A percentile compares a stretch with the other conserved stretches of the same genome.
Evolutionary conservation across 2,113 vertebrate species (phyloP).

Genomic region (Tautogolabrus adspersus): DNA sequence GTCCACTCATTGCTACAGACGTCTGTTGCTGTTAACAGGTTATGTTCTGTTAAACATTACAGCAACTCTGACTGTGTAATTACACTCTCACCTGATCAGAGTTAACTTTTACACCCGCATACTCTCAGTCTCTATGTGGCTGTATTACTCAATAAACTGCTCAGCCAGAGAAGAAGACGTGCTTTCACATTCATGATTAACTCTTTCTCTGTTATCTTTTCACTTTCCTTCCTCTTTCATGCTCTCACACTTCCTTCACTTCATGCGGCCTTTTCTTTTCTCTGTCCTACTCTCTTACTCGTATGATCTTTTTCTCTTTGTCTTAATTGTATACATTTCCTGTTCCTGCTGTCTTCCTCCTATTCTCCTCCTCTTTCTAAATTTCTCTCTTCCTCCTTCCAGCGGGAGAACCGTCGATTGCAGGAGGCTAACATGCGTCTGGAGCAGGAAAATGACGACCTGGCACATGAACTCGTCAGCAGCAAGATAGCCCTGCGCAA

Average conservation of each 20-base stretch:
- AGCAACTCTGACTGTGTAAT: background rate
- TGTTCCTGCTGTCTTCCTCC: background rate
- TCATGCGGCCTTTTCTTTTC: constrained; percentile 7
- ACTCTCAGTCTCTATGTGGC: background rate
- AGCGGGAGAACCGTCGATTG: constrained; percentile 95
- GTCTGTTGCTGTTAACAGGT: constrained; percentile 29
- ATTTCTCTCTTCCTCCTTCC: constrained; percentile 1
- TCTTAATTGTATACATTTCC: background rate
- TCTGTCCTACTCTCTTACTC: background rate
- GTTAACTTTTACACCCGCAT: constrained; percentile 13
- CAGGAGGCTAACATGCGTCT: constrained; percentile 99
- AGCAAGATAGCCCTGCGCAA: constrained; percentile 98
- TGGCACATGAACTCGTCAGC: constrained; percentile 97
- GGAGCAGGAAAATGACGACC: constrained; percentile 99
- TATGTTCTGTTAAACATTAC: constrained; percentile 61
- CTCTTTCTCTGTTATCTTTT: constrained; percentile 14
- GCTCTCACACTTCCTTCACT: constrained; percentile 12
- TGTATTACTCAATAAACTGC: constrained; percentile 6
- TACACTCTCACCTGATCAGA: constrained; percentile 23
- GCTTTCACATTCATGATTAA: constrained; percentile 32
- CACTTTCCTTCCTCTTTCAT: constrained; percentile 58
- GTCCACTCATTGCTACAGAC: background rate
- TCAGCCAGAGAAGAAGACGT: constrained; percentile 6
- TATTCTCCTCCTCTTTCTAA: background rate
- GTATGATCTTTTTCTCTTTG: background rate